These are phyloP conservation scores for Amazona guildingii DNA, from an alignment of 2,113 vertebrate species.

Conservation along the genomic window DNA sequence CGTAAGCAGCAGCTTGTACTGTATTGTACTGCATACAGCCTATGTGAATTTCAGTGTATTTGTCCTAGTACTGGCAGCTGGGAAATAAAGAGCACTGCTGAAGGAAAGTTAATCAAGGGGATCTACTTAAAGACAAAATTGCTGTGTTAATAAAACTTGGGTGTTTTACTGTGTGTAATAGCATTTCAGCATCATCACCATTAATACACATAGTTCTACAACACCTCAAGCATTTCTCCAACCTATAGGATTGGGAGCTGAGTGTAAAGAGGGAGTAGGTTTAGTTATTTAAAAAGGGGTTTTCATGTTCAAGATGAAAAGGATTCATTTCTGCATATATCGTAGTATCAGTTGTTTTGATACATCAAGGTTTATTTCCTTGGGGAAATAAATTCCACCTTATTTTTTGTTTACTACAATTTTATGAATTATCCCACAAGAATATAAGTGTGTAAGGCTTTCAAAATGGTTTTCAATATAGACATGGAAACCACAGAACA, in stretches of 20 bases:
- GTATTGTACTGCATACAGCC: background rate
- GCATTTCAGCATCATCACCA: background rate
- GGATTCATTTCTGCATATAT: background rate
- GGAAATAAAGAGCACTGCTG: constrained; percentile 10
- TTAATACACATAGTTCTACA: background rate
- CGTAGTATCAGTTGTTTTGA: constrained; percentile 11
- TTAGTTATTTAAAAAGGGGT: background rate
- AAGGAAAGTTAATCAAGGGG: background rate
- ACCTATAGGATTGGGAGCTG: background rate
- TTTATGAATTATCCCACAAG: background rate
- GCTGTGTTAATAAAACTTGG: background rate
- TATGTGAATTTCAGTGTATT: background rate
- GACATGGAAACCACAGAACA: background rate
- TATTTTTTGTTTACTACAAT: background rate
- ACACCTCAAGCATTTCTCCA: background rate
- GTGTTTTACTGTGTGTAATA: background rate
- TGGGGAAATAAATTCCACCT: background rate
- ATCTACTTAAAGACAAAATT: background rate
- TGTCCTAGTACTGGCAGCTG: background rate
- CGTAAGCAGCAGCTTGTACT: background rate
- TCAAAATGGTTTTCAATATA: background rate
- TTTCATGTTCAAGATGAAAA: background rate
- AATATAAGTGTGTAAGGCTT: background rate
- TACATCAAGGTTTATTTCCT: background rate
- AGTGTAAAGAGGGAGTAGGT: background rate